Percentiles rank a stretch among this genome's conserved stretches.
Conservation (phyloP, 1,140 invertebrate species). For the Temnothorax curvispinosus region DNA sequence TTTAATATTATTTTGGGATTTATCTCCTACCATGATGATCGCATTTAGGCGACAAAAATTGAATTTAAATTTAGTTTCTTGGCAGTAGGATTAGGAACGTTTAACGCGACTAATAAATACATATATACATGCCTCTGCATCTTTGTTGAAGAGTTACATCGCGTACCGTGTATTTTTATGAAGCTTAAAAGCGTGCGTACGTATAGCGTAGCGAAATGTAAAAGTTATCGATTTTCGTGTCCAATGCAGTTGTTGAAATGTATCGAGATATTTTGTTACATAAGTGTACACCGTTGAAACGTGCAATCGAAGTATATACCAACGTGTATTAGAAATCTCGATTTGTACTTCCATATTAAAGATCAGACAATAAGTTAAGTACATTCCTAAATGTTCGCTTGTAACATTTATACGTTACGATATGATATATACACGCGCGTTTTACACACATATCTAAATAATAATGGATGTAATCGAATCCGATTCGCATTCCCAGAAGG, state of each 20-base stretch:
- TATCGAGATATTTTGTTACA: slow-evolving; percentile 50
- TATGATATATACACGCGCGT: background rate
- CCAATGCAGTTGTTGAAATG: slow-evolving; percentile 29
- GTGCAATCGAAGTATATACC: slow-evolving; percentile 34
- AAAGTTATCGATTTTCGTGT: slow-evolving; percentile 46
- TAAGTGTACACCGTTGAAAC: slow-evolving; percentile 30
- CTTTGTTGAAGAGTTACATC: slow-evolving; percentile 15
- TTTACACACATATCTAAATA: slow-evolving; percentile 25
- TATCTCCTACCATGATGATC: background rate
- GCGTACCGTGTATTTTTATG: slow-evolving; percentile 39
- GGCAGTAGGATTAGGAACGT: background rate
- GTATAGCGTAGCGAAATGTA: slow-evolving; percentile 2
- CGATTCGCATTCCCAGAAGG: background rate
- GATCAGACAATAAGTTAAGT: slow-evolving; percentile 54
- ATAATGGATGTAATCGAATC: background rate
- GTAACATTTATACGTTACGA: slow-evolving; percentile 29
- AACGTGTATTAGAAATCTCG: slow-evolving; percentile 27
- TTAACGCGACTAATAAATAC: background rate
- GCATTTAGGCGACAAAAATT: background rate
- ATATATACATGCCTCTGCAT: background rate
- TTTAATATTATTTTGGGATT: slow-evolving; percentile 9
- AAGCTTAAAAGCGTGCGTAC: slow-evolving; percentile 16
- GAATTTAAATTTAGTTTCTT: background rate
- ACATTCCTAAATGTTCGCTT: slow-evolving; percentile 28
- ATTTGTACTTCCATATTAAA: slow-evolving; percentile 48